Percentiles rank a stretch among this genome's conserved stretches.
Evolutionary conservation across 1,140 invertebrate genomes (phyloP).

Genomic region (Hylaeus volcanicus): DNA sequence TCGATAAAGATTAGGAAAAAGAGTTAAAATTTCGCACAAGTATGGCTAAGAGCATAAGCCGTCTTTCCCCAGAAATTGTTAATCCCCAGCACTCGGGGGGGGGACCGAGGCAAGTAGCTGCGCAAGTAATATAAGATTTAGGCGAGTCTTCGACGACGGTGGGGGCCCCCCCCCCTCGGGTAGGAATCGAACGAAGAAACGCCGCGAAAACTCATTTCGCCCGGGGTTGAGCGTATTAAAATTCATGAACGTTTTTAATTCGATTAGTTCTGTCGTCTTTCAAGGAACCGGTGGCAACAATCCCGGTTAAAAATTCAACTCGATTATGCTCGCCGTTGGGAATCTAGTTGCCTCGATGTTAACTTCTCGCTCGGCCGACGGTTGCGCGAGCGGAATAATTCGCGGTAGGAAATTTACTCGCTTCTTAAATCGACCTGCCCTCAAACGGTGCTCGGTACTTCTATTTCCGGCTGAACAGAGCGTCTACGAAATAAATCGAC

Average conservation of each 20-base stretch:
- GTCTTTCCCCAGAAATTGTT: neutral
- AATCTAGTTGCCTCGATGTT: slow-evolving; percentile 30
- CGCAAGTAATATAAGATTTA: slow-evolving; percentile 11
- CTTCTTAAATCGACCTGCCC: neutral
- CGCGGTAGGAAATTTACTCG: slow-evolving; percentile 4
- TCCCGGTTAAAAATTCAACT: slow-evolving; percentile 42
- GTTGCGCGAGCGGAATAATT: slow-evolving; percentile 30
- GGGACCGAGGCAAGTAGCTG: neutral
- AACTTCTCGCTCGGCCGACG: slow-evolving; percentile 6
- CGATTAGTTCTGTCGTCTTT: slow-evolving; percentile 37
- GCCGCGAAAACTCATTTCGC: neutral
- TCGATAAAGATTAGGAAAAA: too few relatives aligned
- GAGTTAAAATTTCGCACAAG: too few relatives aligned
- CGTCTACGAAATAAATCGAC: neutral
- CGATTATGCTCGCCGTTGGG: slow-evolving; percentile 24
- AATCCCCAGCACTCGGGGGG: neutral
- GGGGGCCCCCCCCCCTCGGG: too few relatives aligned
- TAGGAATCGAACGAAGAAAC: neutral
- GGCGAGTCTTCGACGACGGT: neutral
- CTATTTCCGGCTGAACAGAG: neutral
- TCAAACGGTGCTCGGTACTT: neutral
- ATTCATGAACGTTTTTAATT: slow-evolving; percentile 50
- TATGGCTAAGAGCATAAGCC: too few relatives aligned
- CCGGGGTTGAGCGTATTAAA: slow-evolving; percentile 28
- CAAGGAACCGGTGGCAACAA: slow-evolving; percentile 10